Conservation (phyloP, 2,888 invertebrate species). For the Acleris cristana region DNA sequence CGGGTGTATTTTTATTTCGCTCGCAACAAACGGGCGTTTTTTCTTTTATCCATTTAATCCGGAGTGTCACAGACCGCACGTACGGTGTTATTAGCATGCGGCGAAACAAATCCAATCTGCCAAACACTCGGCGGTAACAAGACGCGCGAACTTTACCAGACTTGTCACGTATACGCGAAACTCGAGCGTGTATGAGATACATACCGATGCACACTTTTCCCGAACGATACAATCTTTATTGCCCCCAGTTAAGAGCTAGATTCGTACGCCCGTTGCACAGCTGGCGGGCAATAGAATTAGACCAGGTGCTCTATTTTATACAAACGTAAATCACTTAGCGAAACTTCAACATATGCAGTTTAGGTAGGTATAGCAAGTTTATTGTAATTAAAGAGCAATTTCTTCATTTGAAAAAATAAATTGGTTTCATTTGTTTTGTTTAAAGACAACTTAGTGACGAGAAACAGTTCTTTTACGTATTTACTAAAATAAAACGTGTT, state of each 20-base stretch:
- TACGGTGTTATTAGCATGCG: conserved; percentile 71
- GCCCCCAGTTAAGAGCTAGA: conserved; percentile 41
- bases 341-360: conserved; percentile 26
- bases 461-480: too few species aligned
- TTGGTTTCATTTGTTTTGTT: too few species aligned
- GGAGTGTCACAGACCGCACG: conserved; percentile 56
- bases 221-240: conserved; percentile 43
- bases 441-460: too few species aligned
- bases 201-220: conserved; percentile 42
- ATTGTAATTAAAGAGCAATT: not conserved
- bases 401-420: too few species aligned
- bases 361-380: not conserved
- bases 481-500: too few species aligned
- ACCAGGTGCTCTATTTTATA: conserved; percentile 58
- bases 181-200: conserved; percentile 56
- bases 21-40: conserved; percentile 39
- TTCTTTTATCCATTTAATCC: conserved; percentile 59
- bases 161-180: conserved; percentile 66
- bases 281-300: conserved; percentile 47
- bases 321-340: conserved; percentile 63
- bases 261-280: conserved; percentile 37
- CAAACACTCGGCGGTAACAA: conserved; percentile 71
- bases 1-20: conserved; percentile 30
- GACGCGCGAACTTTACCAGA: conserved; percentile 69
- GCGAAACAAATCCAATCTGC: conserved; percentile 78